Conservation (phyloP, 2,888 invertebrate species). For the Polyommatus iphigenia region DNA sequence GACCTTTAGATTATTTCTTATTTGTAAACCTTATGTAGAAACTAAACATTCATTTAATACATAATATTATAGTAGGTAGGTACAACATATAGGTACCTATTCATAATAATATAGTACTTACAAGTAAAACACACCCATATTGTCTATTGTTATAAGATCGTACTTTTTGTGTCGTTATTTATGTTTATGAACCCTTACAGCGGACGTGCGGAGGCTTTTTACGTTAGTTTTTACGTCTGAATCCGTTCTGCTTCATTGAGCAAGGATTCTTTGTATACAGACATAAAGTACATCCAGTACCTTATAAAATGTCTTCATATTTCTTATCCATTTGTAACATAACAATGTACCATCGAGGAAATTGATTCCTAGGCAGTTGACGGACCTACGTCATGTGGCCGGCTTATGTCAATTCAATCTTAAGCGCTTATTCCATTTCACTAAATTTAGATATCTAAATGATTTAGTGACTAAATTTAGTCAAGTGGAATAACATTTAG, state of each 20-base stretch:
- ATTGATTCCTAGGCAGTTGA: neutral
- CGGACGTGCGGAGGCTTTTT: conserved; percentile 52
- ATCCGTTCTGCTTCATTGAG: conserved; percentile 51
- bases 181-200: conserved; percentile 42
- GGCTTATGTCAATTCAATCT: too few relatives aligned
- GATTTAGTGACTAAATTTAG: too few relatives aligned
- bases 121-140: neutral
- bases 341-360: neutral
- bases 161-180: neutral
- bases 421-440: too few relatives aligned
- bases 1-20: neutral
- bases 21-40: neutral
- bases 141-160: neutral
- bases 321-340: neutral
- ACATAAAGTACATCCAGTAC: neutral
- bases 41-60: neutral
- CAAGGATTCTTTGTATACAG: conserved; percentile 47
- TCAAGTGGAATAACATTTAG: too few relatives aligned
- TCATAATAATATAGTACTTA: neutral
- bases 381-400: too few relatives aligned
- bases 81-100: neutral
- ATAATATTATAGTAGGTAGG: neutral
- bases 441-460: too few relatives aligned
- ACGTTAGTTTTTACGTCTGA: conserved; percentile 46
- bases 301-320: neutral